A percentile compares a stretch with the other conserved stretches of the same genome.
Evolutionary conservation across 2,797 vertebrate species (phyloP).

Genomic region (Acanthopagrus latus): DNA sequence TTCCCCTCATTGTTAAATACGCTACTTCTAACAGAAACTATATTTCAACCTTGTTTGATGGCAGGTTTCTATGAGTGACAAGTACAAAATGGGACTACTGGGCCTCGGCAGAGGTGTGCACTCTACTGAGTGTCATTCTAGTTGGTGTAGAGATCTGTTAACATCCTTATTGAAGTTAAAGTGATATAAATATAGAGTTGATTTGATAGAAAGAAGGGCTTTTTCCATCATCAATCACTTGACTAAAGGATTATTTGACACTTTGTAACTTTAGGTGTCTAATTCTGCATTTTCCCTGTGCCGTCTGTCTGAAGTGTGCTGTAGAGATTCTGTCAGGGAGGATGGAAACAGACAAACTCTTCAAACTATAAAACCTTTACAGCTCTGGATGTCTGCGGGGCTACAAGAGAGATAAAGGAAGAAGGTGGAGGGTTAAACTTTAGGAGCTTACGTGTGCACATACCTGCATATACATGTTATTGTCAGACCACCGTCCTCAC

Average conservation of each 20-base stretch:
- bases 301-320: not conserved
- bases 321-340: slow-evolving; percentile 27
- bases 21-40: too few relatives aligned
- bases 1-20: too few relatives aligned
- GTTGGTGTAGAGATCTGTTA: too few relatives aligned
- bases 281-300: not conserved
- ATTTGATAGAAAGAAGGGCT: too few relatives aligned
- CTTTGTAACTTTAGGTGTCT: not conserved
- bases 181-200: too few relatives aligned
- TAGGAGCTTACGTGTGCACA: not conserved
- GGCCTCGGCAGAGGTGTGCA: too few relatives aligned
- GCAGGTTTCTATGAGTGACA: too few relatives aligned
- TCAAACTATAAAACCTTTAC: slow-evolving; percentile 54
- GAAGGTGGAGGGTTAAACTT: slow-evolving; percentile 10
- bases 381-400: not conserved
- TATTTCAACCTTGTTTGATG: too few relatives aligned
- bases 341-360: slow-evolving; percentile 53
- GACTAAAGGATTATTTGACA: not conserved
- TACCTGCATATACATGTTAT: not conserved
- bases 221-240: not conserved
- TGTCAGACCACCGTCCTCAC: not conserved
- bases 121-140: too few relatives aligned
- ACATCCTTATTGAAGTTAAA: too few relatives aligned
- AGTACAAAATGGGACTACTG: too few relatives aligned
- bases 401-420: not conserved